phyloP scores from a whole-genome alignment of 2,113 vertebrate species.

The Crotalus horridus region DNA sequence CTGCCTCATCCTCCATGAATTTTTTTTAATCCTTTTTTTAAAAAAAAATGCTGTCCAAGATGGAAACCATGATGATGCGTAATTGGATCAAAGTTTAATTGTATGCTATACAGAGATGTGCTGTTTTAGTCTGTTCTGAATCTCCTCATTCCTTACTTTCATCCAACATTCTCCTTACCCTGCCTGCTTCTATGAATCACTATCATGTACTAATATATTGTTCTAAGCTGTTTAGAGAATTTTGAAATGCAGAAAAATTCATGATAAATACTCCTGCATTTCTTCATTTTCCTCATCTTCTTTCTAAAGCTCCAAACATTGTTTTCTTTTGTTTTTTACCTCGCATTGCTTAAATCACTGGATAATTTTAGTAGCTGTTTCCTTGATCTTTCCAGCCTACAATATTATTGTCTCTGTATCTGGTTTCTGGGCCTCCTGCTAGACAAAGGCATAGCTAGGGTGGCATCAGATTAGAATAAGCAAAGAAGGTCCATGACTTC shows the following conservation, averaged over 20 bases:
- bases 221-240: too few relatives aligned
- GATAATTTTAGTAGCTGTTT: neutral
- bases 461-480: too few relatives aligned
- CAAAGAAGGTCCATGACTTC: neutral
- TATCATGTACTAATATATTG: neutral
- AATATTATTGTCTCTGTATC: neutral
- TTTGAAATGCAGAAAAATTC: too few relatives aligned
- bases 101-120: neutral
- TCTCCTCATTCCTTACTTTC: neutral
- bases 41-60: neutral
- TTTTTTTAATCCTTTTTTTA: neutral
- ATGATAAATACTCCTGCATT: too few relatives aligned
- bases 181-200: neutral
- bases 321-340: neutral
- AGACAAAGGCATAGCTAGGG: too few relatives aligned
- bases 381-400: neutral
- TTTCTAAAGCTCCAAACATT: neutral
- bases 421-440: neutral
- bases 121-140: neutral
- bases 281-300: neutral
- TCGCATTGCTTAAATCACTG: neutral
- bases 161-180: neutral
- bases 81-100: neutral
- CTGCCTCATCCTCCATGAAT: neutral
- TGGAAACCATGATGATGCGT: neutral